A percentile compares a stretch with the other conserved stretches of the same genome.
These are phyloP conservation scores for Glaucidium brasilianum DNA, from an alignment of 2,113 vertebrate species.

Conservation along the genomic window DNA sequence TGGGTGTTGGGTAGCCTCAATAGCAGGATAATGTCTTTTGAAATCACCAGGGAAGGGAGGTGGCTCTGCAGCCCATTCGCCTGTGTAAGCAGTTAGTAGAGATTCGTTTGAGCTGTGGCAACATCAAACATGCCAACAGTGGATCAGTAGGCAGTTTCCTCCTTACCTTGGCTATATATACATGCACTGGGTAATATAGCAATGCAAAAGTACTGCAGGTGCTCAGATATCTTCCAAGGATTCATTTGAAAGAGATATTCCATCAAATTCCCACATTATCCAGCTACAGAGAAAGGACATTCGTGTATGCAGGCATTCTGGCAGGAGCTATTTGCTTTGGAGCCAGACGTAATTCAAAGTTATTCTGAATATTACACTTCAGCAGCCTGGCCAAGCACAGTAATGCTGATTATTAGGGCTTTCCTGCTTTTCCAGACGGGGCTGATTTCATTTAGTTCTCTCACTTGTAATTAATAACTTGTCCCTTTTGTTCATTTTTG, in stretches of 20 bases:
- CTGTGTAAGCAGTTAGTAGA: background rate
- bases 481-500: background rate
- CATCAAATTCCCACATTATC: constrained; percentile 30
- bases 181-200: background rate
- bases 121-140: background rate
- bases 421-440: constrained; percentile 58
- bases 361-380: constrained; percentile 46
- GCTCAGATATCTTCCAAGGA: background rate
- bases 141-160: background rate
- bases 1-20: accelerated
- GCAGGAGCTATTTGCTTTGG: constrained; percentile 30
- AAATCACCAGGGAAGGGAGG: background rate
- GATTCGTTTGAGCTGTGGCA: background rate
- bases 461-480: constrained; percentile 47
- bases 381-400: constrained; percentile 42
- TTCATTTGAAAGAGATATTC: background rate
- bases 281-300: constrained; percentile 12
- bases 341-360: constrained; percentile 50
- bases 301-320: background rate
- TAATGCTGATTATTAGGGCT: constrained; percentile 52
- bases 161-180: background rate
- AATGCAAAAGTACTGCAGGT: background rate
- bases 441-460: constrained; percentile 17
- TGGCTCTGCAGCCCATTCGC: background rate
- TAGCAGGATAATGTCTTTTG: background rate